Percentiles rank a stretch among this genome's conserved stretches.
Evolutionary conservation across 2,888 invertebrate genomes (phyloP).

Genomic region (Caenorhabditis sp.): DNA sequence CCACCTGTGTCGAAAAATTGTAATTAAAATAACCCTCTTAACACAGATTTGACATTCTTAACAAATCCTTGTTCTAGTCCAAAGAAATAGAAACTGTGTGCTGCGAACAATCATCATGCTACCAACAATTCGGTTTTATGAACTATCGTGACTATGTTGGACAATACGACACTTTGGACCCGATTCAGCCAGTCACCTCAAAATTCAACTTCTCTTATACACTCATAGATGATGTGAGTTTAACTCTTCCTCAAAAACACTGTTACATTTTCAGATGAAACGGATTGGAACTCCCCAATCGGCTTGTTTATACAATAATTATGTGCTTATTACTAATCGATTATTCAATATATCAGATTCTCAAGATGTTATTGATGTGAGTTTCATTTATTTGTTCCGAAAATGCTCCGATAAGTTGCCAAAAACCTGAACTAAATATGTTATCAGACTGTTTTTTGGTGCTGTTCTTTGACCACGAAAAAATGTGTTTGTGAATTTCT

Average conservation of each 20-base stretch:
- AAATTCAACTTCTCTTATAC: constrained; percentile 36
- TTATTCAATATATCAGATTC: constrained; percentile 35
- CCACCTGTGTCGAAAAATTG: too few species aligned
- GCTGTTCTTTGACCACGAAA: background rate
- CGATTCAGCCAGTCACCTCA: constrained; percentile 27
- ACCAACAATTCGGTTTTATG: constrained; percentile 44
- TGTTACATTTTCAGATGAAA: too few species aligned
- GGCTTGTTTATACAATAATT: constrained; percentile 52
- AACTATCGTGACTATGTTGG: constrained; percentile 41
- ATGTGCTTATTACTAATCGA: constrained; percentile 51
- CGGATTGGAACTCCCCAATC: constrained; percentile 9
- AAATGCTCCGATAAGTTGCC: too few species aligned
- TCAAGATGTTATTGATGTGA: constrained; percentile 2
- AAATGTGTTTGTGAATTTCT: background rate
- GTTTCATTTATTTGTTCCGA: background rate
- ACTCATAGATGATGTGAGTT: constrained; percentile 30
- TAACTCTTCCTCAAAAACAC: background rate
- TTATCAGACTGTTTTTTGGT: background rate
- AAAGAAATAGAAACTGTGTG: constrained; percentile 23
- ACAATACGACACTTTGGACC: constrained; percentile 27
- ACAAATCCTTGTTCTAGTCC: background rate
- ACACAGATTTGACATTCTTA: too few species aligned
- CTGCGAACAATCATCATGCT: constrained; percentile 35
- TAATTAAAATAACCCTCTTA: too few species aligned
- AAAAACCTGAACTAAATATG: background rate